Evolutionary conservation across 2,113 vertebrate genomes (phyloP), one percentile per base, ranked within the genome.

Genomic region (Castor canadensis): DNA sequence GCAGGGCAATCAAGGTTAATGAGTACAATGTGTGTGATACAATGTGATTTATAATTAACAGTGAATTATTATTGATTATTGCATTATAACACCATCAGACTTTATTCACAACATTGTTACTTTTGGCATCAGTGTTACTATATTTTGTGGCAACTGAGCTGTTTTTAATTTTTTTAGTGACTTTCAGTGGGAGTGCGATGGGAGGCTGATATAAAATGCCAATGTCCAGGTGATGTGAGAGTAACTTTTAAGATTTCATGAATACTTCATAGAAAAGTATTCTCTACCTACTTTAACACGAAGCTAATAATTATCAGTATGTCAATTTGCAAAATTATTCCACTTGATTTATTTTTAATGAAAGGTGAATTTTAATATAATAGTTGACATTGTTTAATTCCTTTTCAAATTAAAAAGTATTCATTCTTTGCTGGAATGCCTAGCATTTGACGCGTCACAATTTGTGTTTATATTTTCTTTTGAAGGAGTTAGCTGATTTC

Each of bases 391-490:
- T 95, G 67, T 90, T 94, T 96, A 95, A 92, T 93, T 92, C 72
- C n/a, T 96, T 97, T 35, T 75, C 91, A 94, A 94, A 90, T 58
- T 93, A 76, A 90, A 60, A 94, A 93, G 19, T 10, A 92, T 79
- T 96, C 38, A 54, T 56, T 94, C 75, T 92, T 66, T 92, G 69
- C 60, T 94, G 73, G 56, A 94, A 90, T 93, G 62, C 86, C 82
- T 89, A 84, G 45, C 52, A 76, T 89, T 89, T 93, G 71, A 73
- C 76, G 52, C 72, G 45, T 90, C 72, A 89, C 30, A 84, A 92
- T 80, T 97, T 96, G 56, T 95, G 91, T 93, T 95, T 95, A 86
- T 95, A 86, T 97, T 95, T 95, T 86, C 20, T 85, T 94, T 72
- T 60, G 54, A 86, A 86, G 28, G 24, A 87, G 20, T 93, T 97